phyloP scores from a whole-genome alignment of 1,140 invertebrate species.

The Formica exsecta region DNA sequence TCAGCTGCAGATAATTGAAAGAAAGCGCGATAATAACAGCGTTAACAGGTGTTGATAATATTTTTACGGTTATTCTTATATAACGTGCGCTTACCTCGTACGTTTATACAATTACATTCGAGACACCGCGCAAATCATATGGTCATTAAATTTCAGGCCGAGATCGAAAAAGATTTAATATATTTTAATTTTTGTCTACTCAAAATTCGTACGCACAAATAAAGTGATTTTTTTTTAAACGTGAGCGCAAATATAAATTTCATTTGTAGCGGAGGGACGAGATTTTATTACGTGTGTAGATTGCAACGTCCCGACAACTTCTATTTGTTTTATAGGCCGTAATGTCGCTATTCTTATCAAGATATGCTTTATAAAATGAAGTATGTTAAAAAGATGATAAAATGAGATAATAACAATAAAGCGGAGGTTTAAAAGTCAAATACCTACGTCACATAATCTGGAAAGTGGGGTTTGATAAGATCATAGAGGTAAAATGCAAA shows the following conservation, averaged over 20 bases:
- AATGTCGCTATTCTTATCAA: not conserved
- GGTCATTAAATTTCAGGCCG: conserved; percentile 14
- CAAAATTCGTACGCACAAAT: not conserved
- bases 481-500: conserved; percentile 34
- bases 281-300: not conserved
- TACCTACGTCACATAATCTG: conserved; percentile 1
- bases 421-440: not conserved
- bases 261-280: not conserved
- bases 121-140: conserved; percentile 18
- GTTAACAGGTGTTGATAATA: conserved; percentile 35
- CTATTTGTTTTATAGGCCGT: not conserved
- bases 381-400: conserved; percentile 41
- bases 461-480: conserved; percentile 46
- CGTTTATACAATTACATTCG: conserved; percentile 38
- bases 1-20: not conserved
- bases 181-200: not conserved
- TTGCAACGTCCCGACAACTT: not conserved
- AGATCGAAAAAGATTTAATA: conserved; percentile 5
- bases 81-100: conserved; percentile 8
- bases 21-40: conserved; percentile 14
- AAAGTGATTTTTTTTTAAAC: not conserved
- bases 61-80: conserved; percentile 32
- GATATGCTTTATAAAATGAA: conserved; percentile 2
- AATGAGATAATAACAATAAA: not conserved
- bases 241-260: not conserved